Evolutionary conservation across 2,797 vertebrate species (phyloP).

Genomic region (Simalia tracyae): DNA sequence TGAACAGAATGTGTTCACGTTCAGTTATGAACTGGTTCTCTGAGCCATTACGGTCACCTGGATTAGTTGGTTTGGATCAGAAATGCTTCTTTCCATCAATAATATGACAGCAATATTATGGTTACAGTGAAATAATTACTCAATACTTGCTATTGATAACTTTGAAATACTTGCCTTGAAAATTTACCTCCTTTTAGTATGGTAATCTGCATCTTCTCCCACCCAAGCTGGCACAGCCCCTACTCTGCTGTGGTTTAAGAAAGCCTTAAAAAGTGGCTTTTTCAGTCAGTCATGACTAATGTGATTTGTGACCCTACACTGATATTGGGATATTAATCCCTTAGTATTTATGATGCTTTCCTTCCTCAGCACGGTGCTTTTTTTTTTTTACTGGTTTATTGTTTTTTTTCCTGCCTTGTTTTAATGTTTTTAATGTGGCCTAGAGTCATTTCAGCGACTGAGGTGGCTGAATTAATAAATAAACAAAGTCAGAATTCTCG

Average conservation of each 20-base stretch:
- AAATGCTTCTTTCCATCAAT: conserved; percentile 37
- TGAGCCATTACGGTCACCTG: conserved; percentile 41
- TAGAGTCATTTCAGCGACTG: not conserved
- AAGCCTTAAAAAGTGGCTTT: not conserved
- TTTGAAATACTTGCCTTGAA: not conserved
- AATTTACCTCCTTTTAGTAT: not conserved
- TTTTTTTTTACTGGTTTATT: not conserved
- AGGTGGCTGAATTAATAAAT: not conserved
- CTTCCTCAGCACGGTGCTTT: not conserved
- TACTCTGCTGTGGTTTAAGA: not conserved
- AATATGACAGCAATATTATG: conserved; percentile 11
- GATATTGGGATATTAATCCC: not conserved
- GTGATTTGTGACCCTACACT: not conserved
- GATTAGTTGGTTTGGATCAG: conserved; percentile 37
- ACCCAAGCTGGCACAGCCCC: not conserved
- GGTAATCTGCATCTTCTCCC: not conserved
- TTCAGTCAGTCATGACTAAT: not conserved
- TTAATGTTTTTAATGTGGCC: not conserved
- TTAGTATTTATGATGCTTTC: not conserved
- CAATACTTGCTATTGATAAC: not conserved
- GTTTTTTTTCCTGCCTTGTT: not conserved
- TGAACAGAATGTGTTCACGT: not conserved
- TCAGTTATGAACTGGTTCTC: conserved; percentile 42
- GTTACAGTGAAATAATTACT: not conserved
- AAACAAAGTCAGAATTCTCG: not conserved